phyloP scores from a whole-genome alignment of 2,113 vertebrate genomes.

The Nothobranchius kuhntae region DNA sequence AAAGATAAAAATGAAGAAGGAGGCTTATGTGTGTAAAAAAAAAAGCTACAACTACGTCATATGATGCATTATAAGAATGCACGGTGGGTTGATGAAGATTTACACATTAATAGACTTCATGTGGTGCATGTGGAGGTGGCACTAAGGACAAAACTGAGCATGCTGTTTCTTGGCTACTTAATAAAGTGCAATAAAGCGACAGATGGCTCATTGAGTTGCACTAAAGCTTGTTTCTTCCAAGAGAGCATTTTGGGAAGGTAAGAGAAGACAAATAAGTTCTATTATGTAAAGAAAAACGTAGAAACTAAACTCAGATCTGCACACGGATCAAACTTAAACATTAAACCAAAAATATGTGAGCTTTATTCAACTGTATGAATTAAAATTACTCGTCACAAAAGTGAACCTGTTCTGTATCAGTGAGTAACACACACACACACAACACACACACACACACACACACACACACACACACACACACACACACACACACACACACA shows the following conservation, averaged over 20 bases:
- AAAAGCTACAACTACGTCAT: background rate
- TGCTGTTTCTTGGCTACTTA: slow-evolving; percentile 51
- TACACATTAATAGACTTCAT: slow-evolving; percentile 30
- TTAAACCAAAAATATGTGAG: no score
- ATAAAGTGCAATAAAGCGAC: slow-evolving; percentile 34
- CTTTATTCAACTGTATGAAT: no score
- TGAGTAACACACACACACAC: background rate
- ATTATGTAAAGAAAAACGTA: slow-evolving; percentile 5
- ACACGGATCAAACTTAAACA: no score
- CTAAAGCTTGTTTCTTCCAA: slow-evolving; percentile 42
- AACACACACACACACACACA: background rate
- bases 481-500: background rate
- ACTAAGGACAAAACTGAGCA: slow-evolving; percentile 44
- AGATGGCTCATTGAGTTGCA: slow-evolving; percentile 63
- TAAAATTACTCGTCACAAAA: background rate
- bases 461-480: background rate
- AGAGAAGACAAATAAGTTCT: slow-evolving; percentile 2
- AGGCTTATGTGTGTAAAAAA: background rate
- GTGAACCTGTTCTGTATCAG: background rate
- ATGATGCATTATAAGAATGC: background rate
- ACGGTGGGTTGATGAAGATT: slow-evolving; percentile 3
- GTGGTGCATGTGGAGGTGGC: slow-evolving; percentile 39
- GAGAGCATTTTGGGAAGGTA: slow-evolving; percentile 23
- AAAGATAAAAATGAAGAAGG: slow-evolving; percentile 22
- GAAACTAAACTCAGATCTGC: background rate